Percentiles rank a stretch among this genome's conserved stretches.
Evolutionary conservation across 2,888 invertebrate species (phyloP).

Genomic region (Apoderus coryli): DNA sequence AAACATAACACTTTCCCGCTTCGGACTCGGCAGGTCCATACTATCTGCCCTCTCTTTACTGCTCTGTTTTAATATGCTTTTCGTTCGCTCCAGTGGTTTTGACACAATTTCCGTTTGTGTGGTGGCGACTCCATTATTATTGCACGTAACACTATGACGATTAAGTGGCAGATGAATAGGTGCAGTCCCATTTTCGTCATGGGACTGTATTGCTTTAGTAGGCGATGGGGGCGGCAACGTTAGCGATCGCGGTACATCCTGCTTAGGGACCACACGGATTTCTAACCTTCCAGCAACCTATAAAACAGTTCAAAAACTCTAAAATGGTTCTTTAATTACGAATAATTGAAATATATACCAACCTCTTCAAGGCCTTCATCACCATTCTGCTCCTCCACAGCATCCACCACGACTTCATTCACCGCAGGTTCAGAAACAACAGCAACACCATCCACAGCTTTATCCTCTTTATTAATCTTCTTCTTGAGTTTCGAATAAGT

Average conservation of each 20-base stretch:
- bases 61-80: conserved; percentile 30
- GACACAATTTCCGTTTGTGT: conserved; percentile 14
- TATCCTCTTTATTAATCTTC: too few relatives aligned
- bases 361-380: conserved; percentile 32
- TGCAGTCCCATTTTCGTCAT: conserved; percentile 8
- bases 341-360: conserved; percentile 6
- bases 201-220: conserved; percentile 10
- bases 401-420: conserved; percentile 20
- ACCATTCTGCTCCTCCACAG: conserved; percentile 17
- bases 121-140: conserved; percentile 5
- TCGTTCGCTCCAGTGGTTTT: conserved; percentile 26
- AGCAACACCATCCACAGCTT: too few relatives aligned
- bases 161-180: too few relatives aligned
- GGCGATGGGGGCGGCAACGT: conserved; percentile 12
- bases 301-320: conserved; percentile 9
- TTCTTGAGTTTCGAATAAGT: too few relatives aligned
- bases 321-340: background rate
- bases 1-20: conserved; percentile 29
- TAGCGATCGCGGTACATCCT: conserved; percentile 14
- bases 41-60: conserved; percentile 28
- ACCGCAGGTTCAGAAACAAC: too few relatives aligned
- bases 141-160: too few relatives aligned
- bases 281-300: conserved; percentile 65
- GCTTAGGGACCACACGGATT: conserved; percentile 55
- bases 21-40: conserved; percentile 25